These are phyloP conservation scores for Galeruca laticollis DNA, from an alignment of 2,888 invertebrate species.

Conservation along the genomic window DNA sequence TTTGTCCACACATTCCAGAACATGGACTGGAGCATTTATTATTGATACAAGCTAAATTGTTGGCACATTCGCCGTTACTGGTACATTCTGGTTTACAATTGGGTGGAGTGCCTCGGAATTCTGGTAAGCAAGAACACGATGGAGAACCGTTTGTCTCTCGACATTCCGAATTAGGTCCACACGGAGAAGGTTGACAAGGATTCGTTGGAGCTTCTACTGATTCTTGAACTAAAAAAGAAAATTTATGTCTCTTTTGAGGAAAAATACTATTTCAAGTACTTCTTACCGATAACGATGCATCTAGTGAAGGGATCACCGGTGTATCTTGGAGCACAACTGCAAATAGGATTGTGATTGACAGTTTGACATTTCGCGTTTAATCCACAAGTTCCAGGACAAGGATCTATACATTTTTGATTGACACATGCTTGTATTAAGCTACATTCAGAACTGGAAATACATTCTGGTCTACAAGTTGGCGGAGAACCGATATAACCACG, in stretches of 20 bases:
- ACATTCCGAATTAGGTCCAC: constrained; percentile 76
- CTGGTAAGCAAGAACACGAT: constrained; percentile 75
- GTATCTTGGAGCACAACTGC: constrained; percentile 74
- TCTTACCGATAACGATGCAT: constrained; percentile 71
- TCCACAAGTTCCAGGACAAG: constrained; percentile 84
- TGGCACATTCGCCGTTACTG: constrained; percentile 76
- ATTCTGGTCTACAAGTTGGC: constrained; percentile 81
- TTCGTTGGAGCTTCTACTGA: constrained; percentile 52
- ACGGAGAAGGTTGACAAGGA: constrained; percentile 76
- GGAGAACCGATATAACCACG: constrained; percentile 77
- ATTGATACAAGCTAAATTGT: constrained; percentile 75
- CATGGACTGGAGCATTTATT: constrained; percentile 80
- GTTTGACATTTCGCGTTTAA: constrained; percentile 79
- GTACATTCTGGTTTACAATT: constrained; percentile 77
- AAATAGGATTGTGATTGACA: constrained; percentile 80
- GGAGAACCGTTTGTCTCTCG: constrained; percentile 74
- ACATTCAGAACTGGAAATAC: constrained; percentile 81
- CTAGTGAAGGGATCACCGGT: constrained; percentile 81
- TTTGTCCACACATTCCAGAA: constrained; percentile 76
- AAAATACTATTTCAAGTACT: not conserved
- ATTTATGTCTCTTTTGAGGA: not conserved
- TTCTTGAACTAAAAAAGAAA: constrained; percentile 13
- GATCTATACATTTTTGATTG: constrained; percentile 82
- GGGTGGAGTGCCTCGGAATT: constrained; percentile 74
- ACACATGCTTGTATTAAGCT: constrained; percentile 77